A percentile compares a stretch with the other conserved stretches of the same genome.
Evolutionary conservation across 1,140 invertebrate species (phyloP).

Genomic region (Drosophila micromelanica): DNA sequence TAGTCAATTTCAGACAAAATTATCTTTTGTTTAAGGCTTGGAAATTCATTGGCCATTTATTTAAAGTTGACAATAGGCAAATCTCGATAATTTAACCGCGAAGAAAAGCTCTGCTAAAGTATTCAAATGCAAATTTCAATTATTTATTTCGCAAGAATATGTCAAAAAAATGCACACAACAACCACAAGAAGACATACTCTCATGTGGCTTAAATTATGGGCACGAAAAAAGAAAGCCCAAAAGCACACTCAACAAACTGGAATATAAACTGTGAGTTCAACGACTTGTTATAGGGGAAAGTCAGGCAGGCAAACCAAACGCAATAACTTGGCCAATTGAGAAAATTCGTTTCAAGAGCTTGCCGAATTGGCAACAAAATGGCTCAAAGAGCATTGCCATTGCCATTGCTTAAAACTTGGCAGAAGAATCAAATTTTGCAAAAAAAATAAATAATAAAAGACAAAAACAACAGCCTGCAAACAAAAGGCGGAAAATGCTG

Average conservation of each 20-base stretch:
- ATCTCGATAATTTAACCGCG: neutral
- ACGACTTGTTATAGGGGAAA: constrained; percentile 45
- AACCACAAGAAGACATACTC: constrained; percentile 16
- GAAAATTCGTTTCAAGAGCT: constrained; percentile 43
- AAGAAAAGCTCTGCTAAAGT: neutral
- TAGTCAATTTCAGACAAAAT: neutral
- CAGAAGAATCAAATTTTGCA: constrained; percentile 36
- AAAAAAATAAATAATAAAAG: constrained; percentile 43
- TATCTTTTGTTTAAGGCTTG: neutral
- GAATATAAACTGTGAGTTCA: constrained; percentile 49
- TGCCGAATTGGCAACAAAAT: constrained; percentile 74
- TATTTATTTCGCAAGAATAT: constrained; percentile 35
- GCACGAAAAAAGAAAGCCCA: neutral
- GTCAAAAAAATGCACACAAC: constrained; percentile 26
- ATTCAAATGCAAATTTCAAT: constrained; percentile 48
- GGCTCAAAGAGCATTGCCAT: constrained; percentile 55
- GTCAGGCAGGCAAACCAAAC: constrained; percentile 36
- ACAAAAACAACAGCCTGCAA: constrained; percentile 29
- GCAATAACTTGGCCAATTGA: constrained; percentile 65
- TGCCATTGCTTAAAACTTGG: constrained; percentile 47
- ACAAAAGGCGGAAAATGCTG: no score
- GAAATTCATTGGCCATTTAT: constrained; percentile 8
- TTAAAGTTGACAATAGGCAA: neutral
- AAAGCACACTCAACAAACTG: constrained; percentile 11
- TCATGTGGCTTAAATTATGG: constrained; percentile 43